Evolutionary conservation across 2,113 vertebrate species (phyloP).

Genomic region (Meriones unguiculatus): DNA sequence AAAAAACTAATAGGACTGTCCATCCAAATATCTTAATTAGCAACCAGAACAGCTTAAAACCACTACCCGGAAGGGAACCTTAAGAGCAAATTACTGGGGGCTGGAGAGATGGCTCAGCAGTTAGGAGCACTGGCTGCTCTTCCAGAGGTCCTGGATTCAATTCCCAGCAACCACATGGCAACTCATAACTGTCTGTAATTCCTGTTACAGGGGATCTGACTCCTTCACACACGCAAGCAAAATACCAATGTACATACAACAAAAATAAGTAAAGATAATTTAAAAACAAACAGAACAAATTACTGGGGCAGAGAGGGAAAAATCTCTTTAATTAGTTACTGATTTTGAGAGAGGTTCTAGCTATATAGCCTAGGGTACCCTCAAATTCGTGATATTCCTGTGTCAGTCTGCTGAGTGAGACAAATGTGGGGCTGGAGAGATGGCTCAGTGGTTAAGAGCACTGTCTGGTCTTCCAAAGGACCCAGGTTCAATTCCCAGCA

Average conservation of each 20-base stretch:
- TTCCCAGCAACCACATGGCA: too few relatives aligned
- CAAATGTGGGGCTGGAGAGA: neutral
- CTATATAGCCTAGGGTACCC: neutral
- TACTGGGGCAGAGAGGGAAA: neutral
- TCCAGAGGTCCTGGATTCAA: too few relatives aligned
- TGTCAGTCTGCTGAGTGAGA: neutral
- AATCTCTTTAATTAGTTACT: neutral
- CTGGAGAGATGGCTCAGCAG: too few relatives aligned
- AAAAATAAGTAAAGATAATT: too few relatives aligned
- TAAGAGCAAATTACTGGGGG: neutral
- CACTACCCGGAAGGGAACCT: neutral
- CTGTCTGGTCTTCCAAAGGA: too few relatives aligned
- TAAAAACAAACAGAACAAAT: neutral
- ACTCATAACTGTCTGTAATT: too few relatives aligned
- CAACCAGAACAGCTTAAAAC: neutral
- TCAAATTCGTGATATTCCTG: neutral
- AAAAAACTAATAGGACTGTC: neutral
- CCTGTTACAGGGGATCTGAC: too few relatives aligned
- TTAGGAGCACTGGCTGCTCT: too few relatives aligned
- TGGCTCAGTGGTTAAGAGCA: too few relatives aligned
- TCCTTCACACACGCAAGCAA: too few relatives aligned
- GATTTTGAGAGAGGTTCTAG: neutral
- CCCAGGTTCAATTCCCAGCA: too few relatives aligned
- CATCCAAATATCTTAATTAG: neutral
- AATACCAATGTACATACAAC: too few relatives aligned